A percentile compares a stretch with the other conserved stretches of the same genome.
phyloP scores from a whole-genome alignment of 2,113 vertebrate genomes.

The Mus spicilegus region DNA sequence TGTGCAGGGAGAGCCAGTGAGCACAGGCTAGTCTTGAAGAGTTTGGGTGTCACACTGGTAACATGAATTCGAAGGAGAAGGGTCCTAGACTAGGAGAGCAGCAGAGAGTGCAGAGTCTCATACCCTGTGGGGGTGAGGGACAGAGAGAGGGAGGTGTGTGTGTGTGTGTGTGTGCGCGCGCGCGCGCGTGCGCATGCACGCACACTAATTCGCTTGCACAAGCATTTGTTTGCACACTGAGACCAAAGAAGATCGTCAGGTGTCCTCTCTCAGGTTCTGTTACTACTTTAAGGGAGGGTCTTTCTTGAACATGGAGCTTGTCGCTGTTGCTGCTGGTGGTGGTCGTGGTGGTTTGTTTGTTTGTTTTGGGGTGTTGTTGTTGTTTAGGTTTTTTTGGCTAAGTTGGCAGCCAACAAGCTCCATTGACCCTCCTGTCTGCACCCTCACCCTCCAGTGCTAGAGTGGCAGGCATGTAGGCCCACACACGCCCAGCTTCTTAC shows the following conservation, averaged over 20 bases:
- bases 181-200: too few species aligned
- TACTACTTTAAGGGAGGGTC: not conserved
- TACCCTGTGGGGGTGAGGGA: too few species aligned
- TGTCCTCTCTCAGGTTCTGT: not conserved
- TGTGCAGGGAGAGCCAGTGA: not conserved
- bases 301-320: not conserved
- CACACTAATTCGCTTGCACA: too few species aligned
- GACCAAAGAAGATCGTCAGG: not conserved
- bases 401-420: not conserved
- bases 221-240: not conserved
- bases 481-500: not conserved
- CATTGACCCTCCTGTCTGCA: not conserved
- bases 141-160: not conserved
- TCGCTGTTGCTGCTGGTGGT: too few species aligned
- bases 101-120: accelerated
- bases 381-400: not conserved
- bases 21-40: not conserved
- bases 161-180: not conserved
- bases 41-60: not conserved
- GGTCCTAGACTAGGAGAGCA: not conserved
- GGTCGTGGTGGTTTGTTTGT: too few species aligned
- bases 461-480: not conserved
- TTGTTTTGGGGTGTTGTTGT: too few species aligned
- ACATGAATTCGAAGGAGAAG: not conserved
- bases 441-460: not conserved